phyloP scores from a whole-genome alignment of 2,888 invertebrate genomes.

The Sepiola atlantica region DNA sequence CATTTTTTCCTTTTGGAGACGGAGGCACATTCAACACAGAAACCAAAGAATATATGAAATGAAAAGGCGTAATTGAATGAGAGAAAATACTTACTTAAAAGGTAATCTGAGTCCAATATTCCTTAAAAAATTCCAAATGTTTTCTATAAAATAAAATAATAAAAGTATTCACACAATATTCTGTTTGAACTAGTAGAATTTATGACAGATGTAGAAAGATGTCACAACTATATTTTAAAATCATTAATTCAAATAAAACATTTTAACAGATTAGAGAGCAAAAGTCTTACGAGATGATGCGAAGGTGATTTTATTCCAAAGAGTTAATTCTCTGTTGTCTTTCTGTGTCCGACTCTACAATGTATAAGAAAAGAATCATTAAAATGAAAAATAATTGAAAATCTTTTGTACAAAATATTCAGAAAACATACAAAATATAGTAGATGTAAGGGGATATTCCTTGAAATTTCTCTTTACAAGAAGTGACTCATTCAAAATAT shows the following conservation, averaged over 20 bases:
- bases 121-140: slow-evolving; percentile 66
- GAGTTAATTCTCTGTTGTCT: slow-evolving; percentile 58
- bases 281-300: not conserved
- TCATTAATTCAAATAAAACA: not conserved
- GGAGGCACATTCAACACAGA: not conserved
- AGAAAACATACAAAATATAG: too few species aligned
- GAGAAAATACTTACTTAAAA: slow-evolving; percentile 55
- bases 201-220: not conserved
- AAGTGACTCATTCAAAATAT: not conserved
- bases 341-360: slow-evolving; percentile 60
- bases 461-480: not conserved
- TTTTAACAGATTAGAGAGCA: slow-evolving; percentile 35
- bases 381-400: not conserved
- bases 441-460: not conserved
- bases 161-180: not conserved
- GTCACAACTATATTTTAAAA: not conserved
- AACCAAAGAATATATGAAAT: not conserved
- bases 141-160: slow-evolving; percentile 56
- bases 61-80: not conserved
- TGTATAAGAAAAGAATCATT: slow-evolving; percentile 34
- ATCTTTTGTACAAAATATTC: not conserved
- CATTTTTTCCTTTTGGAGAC: not conserved
- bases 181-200: not conserved
- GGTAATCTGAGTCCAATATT: slow-evolving; percentile 59
- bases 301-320: slow-evolving; percentile 47